phyloP scores from a whole-genome alignment of 2,888 invertebrate species.

The Dromius quadrimaculatus region DNA sequence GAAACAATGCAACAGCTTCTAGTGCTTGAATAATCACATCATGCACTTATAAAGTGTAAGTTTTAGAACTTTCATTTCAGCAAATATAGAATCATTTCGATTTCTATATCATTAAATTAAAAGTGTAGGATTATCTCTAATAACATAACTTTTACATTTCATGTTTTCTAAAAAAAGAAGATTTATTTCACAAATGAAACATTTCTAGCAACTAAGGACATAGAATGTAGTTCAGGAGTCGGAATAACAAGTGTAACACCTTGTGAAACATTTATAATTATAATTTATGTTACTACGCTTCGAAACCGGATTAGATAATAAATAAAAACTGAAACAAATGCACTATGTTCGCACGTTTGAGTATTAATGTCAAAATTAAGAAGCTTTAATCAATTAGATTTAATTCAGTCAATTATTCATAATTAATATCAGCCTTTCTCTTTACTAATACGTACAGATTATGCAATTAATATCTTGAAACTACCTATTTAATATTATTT shows the following conservation, averaged over 20 bases:
- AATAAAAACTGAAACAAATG: conserved; percentile 44
- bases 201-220: neutral
- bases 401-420: conserved; percentile 44
- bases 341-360: conserved; percentile 39
- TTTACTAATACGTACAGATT: conserved; percentile 34
- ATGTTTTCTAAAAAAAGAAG: conserved; percentile 9
- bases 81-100: too few species aligned
- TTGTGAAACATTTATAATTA: conserved; percentile 24
- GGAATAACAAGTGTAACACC: conserved; percentile 22
- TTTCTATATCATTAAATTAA: too few species aligned
- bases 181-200: conserved; percentile 21
- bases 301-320: conserved; percentile 32
- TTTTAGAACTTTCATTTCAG: too few species aligned
- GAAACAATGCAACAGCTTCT: too few species aligned
- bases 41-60: too few species aligned
- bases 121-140: too few species aligned
- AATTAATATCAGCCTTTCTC: conserved; percentile 40
- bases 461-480: conserved; percentile 2
- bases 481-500: too few species aligned
- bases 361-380: conserved; percentile 42
- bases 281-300: conserved; percentile 18
- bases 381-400: conserved; percentile 44
- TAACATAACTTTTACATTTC: too few species aligned
- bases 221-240: conserved; percentile 7
- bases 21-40: too few species aligned